Percentiles rank a stretch among this genome's conserved stretches.
These are phyloP conservation scores for Macrosoma leucophasiata DNA, from an alignment of 2,888 invertebrate species.

Conservation along the genomic window DNA sequence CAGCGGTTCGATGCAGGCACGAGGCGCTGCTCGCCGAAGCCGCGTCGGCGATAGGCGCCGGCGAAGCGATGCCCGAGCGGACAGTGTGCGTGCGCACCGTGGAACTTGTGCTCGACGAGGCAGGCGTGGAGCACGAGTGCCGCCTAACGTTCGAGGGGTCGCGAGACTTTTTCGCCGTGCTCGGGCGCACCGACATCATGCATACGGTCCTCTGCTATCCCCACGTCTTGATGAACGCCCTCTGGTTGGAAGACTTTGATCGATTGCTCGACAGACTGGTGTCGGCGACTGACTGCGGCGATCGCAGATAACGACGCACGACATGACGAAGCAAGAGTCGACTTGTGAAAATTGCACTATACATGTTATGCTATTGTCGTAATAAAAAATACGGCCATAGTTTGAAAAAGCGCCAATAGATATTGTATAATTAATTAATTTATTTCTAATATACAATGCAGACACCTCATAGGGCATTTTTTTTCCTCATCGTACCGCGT, in stretches of 20 bases:
- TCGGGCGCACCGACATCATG: slow-evolving; percentile 5
- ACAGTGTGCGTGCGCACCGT: too few species aligned
- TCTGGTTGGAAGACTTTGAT: slow-evolving; percentile 4
- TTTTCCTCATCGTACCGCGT: too few species aligned
- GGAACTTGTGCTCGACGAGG: too few species aligned
- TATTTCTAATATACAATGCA: too few species aligned
- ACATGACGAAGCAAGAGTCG: too few species aligned
- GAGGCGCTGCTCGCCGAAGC: background rate
- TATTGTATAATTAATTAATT: too few species aligned
- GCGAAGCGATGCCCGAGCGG: background rate
- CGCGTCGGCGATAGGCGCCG: slow-evolving; percentile 1
- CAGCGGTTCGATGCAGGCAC: slow-evolving; percentile 1
- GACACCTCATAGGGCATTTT: too few species aligned
- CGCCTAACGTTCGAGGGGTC: slow-evolving; percentile 2
- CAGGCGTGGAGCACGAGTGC: slow-evolving; percentile 2
- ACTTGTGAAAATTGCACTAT: too few species aligned
- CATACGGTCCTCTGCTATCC: slow-evolving; percentile 4
- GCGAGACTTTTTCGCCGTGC: slow-evolving; percentile 3
- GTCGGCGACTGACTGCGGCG: background rate
- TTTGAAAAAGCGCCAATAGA: too few species aligned
- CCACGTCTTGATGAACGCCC: slow-evolving; percentile 5
- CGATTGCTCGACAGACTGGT: slow-evolving; percentile 2
- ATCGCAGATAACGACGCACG: slow-evolving; percentile 2
- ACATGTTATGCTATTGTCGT: too few species aligned
- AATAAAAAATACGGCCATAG: too few species aligned